Conservation (phyloP, 1,140 invertebrate species). For the Procambarus clarkii region DNA sequence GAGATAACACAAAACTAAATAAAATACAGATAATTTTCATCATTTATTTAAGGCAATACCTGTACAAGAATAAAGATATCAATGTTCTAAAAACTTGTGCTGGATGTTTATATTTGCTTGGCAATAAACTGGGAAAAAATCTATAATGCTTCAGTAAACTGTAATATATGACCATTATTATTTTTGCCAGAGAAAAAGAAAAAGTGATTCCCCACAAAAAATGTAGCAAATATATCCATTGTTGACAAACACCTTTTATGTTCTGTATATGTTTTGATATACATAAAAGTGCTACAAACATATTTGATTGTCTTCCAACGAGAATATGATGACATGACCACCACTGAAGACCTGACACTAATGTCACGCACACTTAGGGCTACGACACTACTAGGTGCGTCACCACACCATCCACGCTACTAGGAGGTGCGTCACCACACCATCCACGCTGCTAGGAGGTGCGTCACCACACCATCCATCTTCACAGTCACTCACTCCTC, state of each 20-base stretch:
- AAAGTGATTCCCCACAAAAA: not conserved
- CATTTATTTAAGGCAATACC: slow-evolving; percentile 29
- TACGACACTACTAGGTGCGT: too few species aligned
- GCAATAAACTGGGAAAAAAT: too few species aligned
- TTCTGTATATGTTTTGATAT: not conserved
- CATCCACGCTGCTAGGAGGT: not conserved
- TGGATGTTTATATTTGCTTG: not conserved
- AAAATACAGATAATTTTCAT: not conserved
- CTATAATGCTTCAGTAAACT: not conserved
- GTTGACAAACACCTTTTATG: not conserved
- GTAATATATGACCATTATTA: not conserved
- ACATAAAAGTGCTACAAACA: not conserved
- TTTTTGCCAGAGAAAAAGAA: not conserved
- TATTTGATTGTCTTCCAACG: not conserved
- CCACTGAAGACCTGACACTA: not conserved
- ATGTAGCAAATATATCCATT: not conserved
- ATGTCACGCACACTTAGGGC: not conserved
- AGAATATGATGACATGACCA: not conserved
- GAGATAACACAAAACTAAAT: too few species aligned
- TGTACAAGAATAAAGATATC: slow-evolving; percentile 8
- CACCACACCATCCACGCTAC: too few species aligned
- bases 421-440: too few species aligned
- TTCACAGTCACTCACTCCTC: not conserved
- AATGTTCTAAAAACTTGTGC: not conserved
- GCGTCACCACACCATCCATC: not conserved